Base-by-base conservation (phyloP, 1,140 invertebrate genomes). In the Bicyclus anynana region DNA sequence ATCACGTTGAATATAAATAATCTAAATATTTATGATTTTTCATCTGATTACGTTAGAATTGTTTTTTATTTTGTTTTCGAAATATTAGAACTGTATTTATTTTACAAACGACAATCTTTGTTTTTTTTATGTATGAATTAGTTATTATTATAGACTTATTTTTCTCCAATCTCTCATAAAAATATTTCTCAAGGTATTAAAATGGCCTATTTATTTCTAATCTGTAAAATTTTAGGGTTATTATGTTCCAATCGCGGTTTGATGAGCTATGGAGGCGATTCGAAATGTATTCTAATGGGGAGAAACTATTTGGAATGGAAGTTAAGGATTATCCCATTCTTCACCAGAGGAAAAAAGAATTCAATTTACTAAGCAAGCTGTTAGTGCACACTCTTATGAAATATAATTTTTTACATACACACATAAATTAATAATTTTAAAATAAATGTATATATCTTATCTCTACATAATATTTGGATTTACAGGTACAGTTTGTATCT, bases 291-390 rank as follows among this genome's bases (percentile, higher is more conserved):
- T 93, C 89, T 16, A 95, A 92, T 64, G 96, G 96, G 6, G 95
- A 97, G 85, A 92, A 91, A 62, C 83, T 97, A 29, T 97, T 97
- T 79, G 95, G 96, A 3, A 89, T 97, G 67, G 91, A 92, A 53
- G 90, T 93, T 0, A 94, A 94, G 1, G 94, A 96, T 44, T 97
- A 97, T 87, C 95, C 95, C 1, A 90, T 93, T 53, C 77, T 97
- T 18, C 89, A 93, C 51, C 90, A 93, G 66, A 92, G 95, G 59
- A 95, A 94, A 76, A 95, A 94, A 72, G 95, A 97, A 79, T 92
- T 97, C 54, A 94, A 94, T 80, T 90, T 97, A 26, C 87, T 98
- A 2, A 95, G 95, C 82, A 96, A 96, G 77, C 84, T 97, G 51
- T 98, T 74, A 72, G 74, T 68, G 26, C 27, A 44, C 33, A 49